Evolutionary conservation across 2,797 vertebrate genomes (phyloP).

Genomic region (Lemur catta): DNA sequence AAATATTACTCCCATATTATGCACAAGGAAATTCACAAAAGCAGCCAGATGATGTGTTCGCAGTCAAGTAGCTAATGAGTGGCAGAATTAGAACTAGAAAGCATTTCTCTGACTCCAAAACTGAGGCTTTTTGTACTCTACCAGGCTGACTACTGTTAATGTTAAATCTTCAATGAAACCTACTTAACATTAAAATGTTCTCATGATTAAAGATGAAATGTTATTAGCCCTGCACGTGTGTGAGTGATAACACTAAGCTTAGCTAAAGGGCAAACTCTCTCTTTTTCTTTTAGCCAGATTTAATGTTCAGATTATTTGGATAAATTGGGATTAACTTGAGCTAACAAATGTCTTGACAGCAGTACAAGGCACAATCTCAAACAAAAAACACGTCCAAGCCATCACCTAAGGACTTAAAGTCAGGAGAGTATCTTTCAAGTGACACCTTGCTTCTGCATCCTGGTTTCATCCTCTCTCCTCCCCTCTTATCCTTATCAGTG

Average conservation of each 20-base stretch:
- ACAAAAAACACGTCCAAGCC: background rate
- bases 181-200: background rate
- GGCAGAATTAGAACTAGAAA: background rate
- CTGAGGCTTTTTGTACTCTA: background rate
- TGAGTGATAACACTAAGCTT: background rate
- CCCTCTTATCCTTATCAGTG: background rate
- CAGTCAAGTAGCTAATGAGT: background rate
- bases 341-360: background rate
- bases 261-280: background rate
- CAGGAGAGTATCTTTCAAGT: background rate
- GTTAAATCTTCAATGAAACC: background rate
- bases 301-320: background rate
- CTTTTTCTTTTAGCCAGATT: background rate
- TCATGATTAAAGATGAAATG: background rate
- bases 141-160: background rate
- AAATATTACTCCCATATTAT: background rate
- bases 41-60: background rate
- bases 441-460: background rate
- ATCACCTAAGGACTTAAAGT: background rate
- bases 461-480: background rate
- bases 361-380: background rate
- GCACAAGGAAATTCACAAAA: background rate
- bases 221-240: background rate
- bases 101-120: background rate
- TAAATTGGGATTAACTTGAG: background rate